Evolutionary conservation across 2,113 vertebrate genomes (phyloP).

Genomic region (Cheirogaleus medius): DNA sequence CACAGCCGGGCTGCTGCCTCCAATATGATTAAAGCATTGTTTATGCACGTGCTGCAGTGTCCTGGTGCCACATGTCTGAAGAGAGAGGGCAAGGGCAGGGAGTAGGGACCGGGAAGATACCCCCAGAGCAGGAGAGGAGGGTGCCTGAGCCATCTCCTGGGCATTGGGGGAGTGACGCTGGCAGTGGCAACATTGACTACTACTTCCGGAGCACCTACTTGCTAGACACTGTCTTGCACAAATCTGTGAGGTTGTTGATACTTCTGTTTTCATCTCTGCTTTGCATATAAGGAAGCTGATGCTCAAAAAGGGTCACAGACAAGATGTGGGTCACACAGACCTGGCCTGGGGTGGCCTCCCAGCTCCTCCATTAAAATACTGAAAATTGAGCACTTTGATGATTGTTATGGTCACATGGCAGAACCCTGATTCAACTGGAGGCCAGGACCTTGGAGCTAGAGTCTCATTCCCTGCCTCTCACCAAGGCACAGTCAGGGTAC

Average conservation of each 20-base stretch:
- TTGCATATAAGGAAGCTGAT: neutral
- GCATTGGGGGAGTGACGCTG: neutral
- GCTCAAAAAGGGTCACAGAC: neutral
- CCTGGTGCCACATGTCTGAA: neutral
- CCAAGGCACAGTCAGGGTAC: neutral
- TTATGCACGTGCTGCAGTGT: neutral
- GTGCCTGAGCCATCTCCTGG: accelerated
- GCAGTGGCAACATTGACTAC: accelerated
- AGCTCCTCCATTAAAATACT: neutral
- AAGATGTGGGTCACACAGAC: neutral
- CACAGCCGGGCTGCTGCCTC: neutral
- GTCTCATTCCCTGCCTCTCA: neutral
- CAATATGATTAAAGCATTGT: conserved; percentile 66
- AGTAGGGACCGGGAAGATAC: neutral
- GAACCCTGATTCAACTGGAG: neutral
- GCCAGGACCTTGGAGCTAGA: neutral
- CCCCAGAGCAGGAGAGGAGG: neutral
- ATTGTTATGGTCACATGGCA: too few relatives aligned
- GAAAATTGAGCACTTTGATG: neutral
- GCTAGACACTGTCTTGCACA: neutral
- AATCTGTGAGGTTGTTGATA: neutral
- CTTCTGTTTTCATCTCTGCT: neutral
- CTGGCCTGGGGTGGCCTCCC: neutral
- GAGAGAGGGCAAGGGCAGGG: accelerated
- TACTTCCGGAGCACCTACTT: neutral